These are phyloP conservation scores for Pterocles orientalis DNA, from an alignment of 2,113 vertebrate species.

Conservation along the genomic window DNA sequence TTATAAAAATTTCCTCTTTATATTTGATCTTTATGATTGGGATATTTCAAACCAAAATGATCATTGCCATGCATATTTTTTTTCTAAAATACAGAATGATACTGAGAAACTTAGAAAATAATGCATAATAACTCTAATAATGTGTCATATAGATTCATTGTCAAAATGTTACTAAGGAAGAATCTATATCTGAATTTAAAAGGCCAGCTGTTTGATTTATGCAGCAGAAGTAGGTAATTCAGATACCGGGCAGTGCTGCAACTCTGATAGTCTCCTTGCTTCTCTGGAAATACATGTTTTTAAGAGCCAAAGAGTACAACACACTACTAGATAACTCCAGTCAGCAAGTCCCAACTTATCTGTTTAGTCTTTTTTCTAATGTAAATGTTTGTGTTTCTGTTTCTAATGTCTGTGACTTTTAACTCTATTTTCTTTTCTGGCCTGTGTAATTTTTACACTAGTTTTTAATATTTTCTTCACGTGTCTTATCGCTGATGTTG, in stretches of 20 bases:
- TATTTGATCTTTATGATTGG: background rate
- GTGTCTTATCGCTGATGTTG: background rate
- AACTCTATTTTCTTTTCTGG: conserved; percentile 33
- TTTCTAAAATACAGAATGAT: background rate
- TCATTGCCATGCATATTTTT: background rate
- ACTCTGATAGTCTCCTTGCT: background rate
- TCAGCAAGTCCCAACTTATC: conserved; percentile 75
- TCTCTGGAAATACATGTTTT: conserved; percentile 58
- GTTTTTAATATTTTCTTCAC: background rate
- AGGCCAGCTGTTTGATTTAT: background rate
- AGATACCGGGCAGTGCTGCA: background rate
- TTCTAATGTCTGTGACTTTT: conserved; percentile 57
- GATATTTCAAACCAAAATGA: background rate
- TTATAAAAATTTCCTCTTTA: background rate
- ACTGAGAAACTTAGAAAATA: background rate
- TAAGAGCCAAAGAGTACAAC: conserved; percentile 58
- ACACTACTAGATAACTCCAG: conserved; percentile 53
- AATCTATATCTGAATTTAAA: background rate
- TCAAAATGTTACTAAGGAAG: background rate
- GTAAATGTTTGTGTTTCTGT: conserved; percentile 75
- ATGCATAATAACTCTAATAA: background rate
- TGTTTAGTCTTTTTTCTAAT: conserved; percentile 75
- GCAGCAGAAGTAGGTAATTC: background rate
- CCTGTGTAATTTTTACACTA: background rate
- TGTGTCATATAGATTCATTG: background rate